A percentile compares a stretch with the other conserved stretches of the same genome.
phyloP scores from a whole-genome alignment of 2,797 vertebrate genomes.

The Rhinichthys osculus region DNA sequence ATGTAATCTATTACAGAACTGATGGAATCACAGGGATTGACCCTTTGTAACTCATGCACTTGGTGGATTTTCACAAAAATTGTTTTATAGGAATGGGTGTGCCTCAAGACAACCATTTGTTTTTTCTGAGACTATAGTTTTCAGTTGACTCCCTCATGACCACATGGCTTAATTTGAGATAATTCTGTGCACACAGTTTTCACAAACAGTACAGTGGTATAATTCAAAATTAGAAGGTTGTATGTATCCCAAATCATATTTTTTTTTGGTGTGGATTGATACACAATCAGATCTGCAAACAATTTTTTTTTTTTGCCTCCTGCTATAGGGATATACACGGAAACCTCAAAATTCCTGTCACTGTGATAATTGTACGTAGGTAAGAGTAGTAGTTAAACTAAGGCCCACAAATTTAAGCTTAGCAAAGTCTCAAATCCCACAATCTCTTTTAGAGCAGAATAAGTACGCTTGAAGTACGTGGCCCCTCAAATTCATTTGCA shows the following conservation, averaged over 20 bases:
- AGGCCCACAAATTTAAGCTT: slow-evolving; percentile 1
- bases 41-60: slow-evolving; percentile 47
- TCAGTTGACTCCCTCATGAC: slow-evolving; percentile 29
- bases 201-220: slow-evolving; percentile 6
- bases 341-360: slow-evolving; percentile 20
- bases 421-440: slow-evolving; percentile 20
- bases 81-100: slow-evolving; percentile 37
- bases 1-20: slow-evolving; percentile 69
- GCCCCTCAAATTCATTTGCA: not conserved
- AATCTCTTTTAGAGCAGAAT: not conserved
- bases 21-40: slow-evolving; percentile 57
- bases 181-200: slow-evolving; percentile 61
- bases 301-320: not conserved
- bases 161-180: slow-evolving; percentile 62
- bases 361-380: not conserved
- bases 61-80: slow-evolving; percentile 27
- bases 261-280: too few species aligned
- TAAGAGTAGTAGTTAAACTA: not conserved
- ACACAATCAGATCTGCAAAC: not conserved
- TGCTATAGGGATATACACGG: not conserved
- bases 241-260: not conserved
- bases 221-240: not conserved
- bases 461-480: not conserved
- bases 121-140: slow-evolving; percentile 49
- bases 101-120: slow-evolving; percentile 21